Base-by-base conservation (phyloP, 2,888 invertebrate genomes). In the Tanaodytes sp. region DNA sequence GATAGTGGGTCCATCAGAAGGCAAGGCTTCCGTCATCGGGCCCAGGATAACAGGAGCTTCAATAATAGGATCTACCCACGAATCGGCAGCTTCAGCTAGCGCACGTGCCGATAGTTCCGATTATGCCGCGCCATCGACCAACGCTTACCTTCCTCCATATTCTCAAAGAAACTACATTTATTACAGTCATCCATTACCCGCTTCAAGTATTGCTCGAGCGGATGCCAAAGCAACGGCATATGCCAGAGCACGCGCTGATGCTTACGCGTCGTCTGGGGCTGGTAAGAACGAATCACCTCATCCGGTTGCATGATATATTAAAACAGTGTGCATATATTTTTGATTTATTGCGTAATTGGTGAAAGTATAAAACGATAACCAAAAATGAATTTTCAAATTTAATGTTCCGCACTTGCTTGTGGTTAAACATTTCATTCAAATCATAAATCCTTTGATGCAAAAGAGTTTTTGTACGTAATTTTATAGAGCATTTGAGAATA, bases 181-280 rank as follows among this genome's bases (percentile, higher is more conserved):
- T 30, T 63, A 63, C 49, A 63, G 43, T 14, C 55, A 64, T 49
- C 48, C 48, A 19, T 57, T 64, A 43, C 63, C 55, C 6, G 55
- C 61, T 12, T 36, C 58, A 23, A 66, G 37, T 37, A 51, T 43
- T 15, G 49, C 57, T 0, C 40, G 39, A 33, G 73, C 72, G 6
- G 66, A 76, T 30, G 75, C 73, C 6, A 63, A 74, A 16, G 72
- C 71, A 8, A 31, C 65, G 14, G 69, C 73, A 2, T 63, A 68
- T 37, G 65, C 71, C 5, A 45, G 57, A 37, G 61, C 72, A 27
- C 55, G 46, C 33, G 71, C 68, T 1, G 36, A 66, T 18, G 52
- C 72, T 55, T 66, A 69, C 33, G 68, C 68, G 30, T 63, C 68
- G 20, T 31, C 62, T 5, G 54, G 20, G 2, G 46, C 65, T 14